Base-by-base conservation (phyloP, 1,140 invertebrate species). In the Lordiphosa collinella region DNA sequence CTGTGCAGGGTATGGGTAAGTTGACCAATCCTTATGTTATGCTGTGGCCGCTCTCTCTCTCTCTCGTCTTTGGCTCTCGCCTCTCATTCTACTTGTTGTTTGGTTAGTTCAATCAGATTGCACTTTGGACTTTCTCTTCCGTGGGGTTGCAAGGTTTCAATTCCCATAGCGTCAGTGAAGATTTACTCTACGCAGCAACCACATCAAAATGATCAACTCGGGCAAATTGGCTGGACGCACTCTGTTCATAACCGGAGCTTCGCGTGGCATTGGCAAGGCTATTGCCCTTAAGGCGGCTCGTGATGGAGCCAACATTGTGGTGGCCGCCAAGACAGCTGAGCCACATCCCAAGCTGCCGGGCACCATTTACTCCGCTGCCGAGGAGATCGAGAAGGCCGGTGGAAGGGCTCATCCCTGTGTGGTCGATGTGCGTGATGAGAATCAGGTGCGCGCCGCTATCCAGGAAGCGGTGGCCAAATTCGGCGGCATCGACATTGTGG, bases 281-380 rank as follows among this genome's bases (percentile, higher is more conserved):
- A 99, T 99, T 71, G 98, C 97, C 7, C 85, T 99, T 29, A 98
- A 98, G 91, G 94, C 94, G 2, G 96, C 96, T 0, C 93, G 93
- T 88, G 98, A 99, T 94, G 97, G 97, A 49, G 97, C 97, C 0
- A 99, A 99, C 90, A 92, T 99, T 78, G 94, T 98, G 6, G 93
- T 99, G 69, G 97, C 97, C 51, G 97, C 97, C 0, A 99, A 99
- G 92, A 99, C 97, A n/a, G 95, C 95, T 0, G 93, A 96, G 73
- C 93, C 96, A 1, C 97, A 99, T 93, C 97, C 98, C 5, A 99
- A 99, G 91, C 89, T 99, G 41, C 96, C 97, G n/a, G 98, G 98
- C 57, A 99, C 98, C 11, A 99, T 99, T 89, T 99, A 97, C 89
- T 94, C 96, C 3, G 96, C 98, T 44, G 98, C 97, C 6, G 93